Evolutionary conservation across 2,888 invertebrate genomes (phyloP).

Genomic region (Agriopis marginaria): DNA sequence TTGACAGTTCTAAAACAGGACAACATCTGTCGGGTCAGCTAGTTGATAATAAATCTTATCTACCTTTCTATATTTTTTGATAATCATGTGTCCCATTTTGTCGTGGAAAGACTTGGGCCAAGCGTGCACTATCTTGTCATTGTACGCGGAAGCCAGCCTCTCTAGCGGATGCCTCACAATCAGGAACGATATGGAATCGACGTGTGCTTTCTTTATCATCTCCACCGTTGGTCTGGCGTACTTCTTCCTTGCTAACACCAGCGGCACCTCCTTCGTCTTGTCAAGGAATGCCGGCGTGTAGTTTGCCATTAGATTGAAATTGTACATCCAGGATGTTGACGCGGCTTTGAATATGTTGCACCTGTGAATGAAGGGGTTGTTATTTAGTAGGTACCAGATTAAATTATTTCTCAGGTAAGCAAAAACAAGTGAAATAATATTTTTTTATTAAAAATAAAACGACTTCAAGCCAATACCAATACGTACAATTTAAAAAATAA

Average conservation of each 20-base stretch:
- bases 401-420: not conserved
- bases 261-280: slow-evolving; percentile 92
- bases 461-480: too few species aligned
- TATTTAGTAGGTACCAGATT: not conserved
- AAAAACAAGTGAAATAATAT: too few species aligned
- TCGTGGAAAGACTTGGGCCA: slow-evolving; percentile 93
- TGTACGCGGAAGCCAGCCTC: slow-evolving; percentile 91
- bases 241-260: slow-evolving; percentile 91
- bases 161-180: slow-evolving; percentile 94
- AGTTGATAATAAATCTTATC: slow-evolving; percentile 17
- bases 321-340: slow-evolving; percentile 97
- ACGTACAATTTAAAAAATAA: too few species aligned
- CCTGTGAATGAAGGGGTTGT: slow-evolving; percentile 65
- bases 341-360: slow-evolving; percentile 94
- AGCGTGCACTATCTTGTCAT: slow-evolving; percentile 94
- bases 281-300: slow-evolving; percentile 92
- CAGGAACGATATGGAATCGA: slow-evolving; percentile 92
- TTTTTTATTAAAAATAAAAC: too few species aligned
- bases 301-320: slow-evolving; percentile 94
- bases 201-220: slow-evolving; percentile 90
- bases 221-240: slow-evolving; percentile 92
- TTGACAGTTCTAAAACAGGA: too few species aligned
- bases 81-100: slow-evolving; percentile 92
- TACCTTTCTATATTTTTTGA: slow-evolving; percentile 91
- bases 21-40: too few species aligned